phyloP scores from a whole-genome alignment of 2,113 vertebrate genomes.

The Benitochromis conjunctus region DNA sequence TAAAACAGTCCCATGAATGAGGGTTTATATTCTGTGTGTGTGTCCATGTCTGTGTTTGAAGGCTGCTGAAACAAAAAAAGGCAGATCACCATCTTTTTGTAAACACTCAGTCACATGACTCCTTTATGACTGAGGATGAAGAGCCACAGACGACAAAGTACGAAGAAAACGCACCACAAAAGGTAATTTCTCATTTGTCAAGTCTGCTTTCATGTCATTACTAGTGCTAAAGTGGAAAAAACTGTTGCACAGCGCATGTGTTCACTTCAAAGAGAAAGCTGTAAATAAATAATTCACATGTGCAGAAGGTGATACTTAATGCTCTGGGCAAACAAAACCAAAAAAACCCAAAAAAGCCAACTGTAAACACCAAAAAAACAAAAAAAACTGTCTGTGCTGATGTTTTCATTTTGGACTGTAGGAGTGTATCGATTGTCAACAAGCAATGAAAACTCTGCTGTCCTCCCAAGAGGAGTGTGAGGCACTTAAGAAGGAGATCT shows the following conservation, averaged over 20 bases:
- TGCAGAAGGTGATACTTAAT: not conserved
- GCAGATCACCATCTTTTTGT: conserved; percentile 67
- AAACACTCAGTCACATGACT: conserved; percentile 37
- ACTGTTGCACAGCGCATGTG: not conserved
- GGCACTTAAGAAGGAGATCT: conserved; percentile 48
- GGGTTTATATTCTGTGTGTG: not conserved
- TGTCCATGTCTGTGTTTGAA: conserved; percentile 43
- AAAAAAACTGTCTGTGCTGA: not conserved
- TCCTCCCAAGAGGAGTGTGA: conserved; percentile 28
- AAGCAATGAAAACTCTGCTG: not conserved
- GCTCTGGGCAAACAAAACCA: not conserved
- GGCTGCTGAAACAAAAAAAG: conserved; percentile 65
- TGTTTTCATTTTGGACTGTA: not conserved
- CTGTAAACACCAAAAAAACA: not conserved
- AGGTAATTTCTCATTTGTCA: not conserved
- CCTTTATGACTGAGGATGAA: not conserved
- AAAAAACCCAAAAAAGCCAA: not conserved
- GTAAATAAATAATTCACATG: not conserved
- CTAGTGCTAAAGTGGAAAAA: not conserved
- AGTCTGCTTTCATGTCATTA: not conserved
- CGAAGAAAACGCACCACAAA: not conserved
- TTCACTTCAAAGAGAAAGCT: not conserved
- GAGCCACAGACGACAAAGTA: not conserved
- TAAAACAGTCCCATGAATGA: not conserved
- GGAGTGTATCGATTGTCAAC: conserved; percentile 4